These are phyloP conservation scores for Cinclus mexicanus DNA, from an alignment of 2,113 vertebrate species.

Conservation along the genomic window DNA sequence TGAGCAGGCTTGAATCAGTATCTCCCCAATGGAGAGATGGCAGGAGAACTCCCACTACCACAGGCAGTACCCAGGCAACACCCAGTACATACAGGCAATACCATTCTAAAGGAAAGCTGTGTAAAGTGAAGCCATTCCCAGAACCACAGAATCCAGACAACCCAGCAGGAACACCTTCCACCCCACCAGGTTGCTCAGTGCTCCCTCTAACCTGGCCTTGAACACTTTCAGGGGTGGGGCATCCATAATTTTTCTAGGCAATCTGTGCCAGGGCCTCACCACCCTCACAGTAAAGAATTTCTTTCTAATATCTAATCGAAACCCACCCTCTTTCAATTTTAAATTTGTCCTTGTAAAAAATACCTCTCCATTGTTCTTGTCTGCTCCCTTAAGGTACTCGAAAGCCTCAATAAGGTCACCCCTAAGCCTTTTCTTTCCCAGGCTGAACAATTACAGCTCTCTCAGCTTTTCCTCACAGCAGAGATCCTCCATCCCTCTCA, in stretches of 20 bases:
- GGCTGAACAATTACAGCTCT: not conserved
- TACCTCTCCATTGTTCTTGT: not conserved
- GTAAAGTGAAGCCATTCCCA: not conserved
- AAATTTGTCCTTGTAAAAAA: not conserved
- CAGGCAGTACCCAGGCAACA: not conserved
- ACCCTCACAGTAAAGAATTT: not conserved
- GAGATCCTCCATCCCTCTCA: not conserved
- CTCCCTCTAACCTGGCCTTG: not conserved
- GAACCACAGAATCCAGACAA: not conserved
- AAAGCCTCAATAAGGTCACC: not conserved
- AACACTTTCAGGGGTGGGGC: not conserved
- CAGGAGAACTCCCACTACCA: not conserved
- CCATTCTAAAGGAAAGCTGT: not conserved
- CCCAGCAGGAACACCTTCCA: not conserved
- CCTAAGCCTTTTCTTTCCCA: not conserved
- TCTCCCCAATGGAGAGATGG: accelerated
- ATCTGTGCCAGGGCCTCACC: not conserved
- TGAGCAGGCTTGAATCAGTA: not conserved
- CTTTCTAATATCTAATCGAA: not conserved
- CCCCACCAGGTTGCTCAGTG: not conserved
- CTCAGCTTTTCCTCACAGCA: not conserved
- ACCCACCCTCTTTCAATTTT: not conserved
- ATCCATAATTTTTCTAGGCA: not conserved
- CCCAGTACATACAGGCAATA: not conserved
- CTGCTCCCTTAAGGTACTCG: not conserved